Evolutionary conservation across 2,797 vertebrate genomes (phyloP).

Genomic region (Danio aesculapii): DNA sequence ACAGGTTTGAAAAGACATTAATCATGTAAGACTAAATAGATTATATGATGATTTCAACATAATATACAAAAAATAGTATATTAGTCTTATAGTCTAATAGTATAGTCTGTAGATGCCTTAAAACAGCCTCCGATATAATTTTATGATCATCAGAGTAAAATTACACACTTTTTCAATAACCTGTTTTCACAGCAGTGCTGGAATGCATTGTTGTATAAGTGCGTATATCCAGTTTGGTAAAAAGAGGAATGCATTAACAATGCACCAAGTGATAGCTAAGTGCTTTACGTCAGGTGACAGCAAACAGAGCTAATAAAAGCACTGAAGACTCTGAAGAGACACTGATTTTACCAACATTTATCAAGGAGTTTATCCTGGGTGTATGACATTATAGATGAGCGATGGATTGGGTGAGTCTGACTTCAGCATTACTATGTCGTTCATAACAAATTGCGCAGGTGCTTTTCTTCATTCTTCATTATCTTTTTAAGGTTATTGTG

Average conservation of each 20-base stretch:
- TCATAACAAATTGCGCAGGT: too few species aligned
- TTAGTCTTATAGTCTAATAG: too few species aligned
- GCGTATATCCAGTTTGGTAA: neutral
- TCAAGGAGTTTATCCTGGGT: neutral
- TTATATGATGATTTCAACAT: neutral
- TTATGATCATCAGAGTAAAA: too few species aligned
- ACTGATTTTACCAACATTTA: neutral
- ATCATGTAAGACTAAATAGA: neutral
- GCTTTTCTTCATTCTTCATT: too few species aligned
- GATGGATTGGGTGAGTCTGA: slow-evolving; percentile 21
- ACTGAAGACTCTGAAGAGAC: neutral
- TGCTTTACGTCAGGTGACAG: neutral
- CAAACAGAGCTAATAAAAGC: slow-evolving; percentile 9
- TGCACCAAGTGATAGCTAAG: neutral
- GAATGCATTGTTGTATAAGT: neutral
- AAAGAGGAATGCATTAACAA: slow-evolving; percentile 39
- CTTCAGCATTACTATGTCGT: neutral
- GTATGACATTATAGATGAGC: neutral
- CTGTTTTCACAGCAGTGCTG: too few species aligned
- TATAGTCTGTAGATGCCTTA: neutral
- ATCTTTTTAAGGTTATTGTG: too few species aligned
- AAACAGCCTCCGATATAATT: neutral
- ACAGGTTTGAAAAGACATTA: neutral
- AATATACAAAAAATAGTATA: neutral
- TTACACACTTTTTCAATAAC: too few species aligned